Percentiles rank a stretch among this genome's conserved stretches.
phyloP scores from a whole-genome alignment of 1,140 invertebrate genomes.

The Drosophila lowei region DNA sequence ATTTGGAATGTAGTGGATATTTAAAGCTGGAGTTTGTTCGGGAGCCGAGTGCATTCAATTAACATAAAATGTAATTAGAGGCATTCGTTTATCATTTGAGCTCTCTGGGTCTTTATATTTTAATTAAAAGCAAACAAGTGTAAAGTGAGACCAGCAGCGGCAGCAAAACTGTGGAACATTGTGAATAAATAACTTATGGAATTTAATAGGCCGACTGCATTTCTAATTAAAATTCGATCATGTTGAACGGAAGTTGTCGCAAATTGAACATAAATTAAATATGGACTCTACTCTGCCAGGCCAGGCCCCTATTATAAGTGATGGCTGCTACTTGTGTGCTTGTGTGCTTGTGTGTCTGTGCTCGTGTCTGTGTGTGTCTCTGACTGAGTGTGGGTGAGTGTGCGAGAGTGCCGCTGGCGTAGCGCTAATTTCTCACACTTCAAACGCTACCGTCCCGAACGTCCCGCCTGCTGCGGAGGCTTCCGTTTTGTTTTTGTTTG shows the following conservation, averaged over 20 bases:
- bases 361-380: background rate
- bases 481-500: constrained; percentile 35
- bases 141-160: constrained; percentile 19
- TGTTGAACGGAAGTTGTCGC: constrained; percentile 48
- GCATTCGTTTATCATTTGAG: background rate
- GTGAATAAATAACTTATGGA: constrained; percentile 8
- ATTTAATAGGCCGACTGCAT: background rate
- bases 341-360: constrained; percentile 32
- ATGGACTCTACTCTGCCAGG: constrained; percentile 17
- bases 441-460: constrained; percentile 40
- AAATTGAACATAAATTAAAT: constrained; percentile 69
- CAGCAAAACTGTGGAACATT: background rate
- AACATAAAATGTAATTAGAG: constrained; percentile 57
- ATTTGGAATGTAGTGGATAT: constrained; percentile 17
- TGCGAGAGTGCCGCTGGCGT: constrained; percentile 34
- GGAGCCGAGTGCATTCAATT: constrained; percentile 48
- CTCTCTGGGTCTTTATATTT: background rate
- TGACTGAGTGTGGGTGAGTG: constrained; percentile 20
- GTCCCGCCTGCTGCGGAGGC: constrained; percentile 44
- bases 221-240: constrained; percentile 43
- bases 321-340: constrained; percentile 33
- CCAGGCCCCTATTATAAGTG: constrained; percentile 42
- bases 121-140: constrained; percentile 51
- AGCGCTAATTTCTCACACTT: constrained; percentile 75
- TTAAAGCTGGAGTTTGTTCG: constrained; percentile 13